Evolutionary conservation across 1,140 invertebrate species (phyloP).

Genomic region (Catajapyx aquilonaris): DNA sequence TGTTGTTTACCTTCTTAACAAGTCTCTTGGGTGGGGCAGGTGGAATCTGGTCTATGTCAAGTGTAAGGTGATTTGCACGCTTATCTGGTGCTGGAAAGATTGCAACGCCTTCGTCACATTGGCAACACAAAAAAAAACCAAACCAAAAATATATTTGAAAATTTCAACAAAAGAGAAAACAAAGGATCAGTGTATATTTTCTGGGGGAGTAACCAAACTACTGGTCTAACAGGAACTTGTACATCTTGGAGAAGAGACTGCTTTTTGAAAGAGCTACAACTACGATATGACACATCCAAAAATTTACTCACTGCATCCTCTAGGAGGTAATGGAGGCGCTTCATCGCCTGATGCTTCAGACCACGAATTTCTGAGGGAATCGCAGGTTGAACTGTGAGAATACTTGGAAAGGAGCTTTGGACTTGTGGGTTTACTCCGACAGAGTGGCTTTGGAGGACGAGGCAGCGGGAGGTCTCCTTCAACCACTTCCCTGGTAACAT

Average conservation of each 20-base stretch:
- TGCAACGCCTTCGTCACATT: conserved; percentile 9
- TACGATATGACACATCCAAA: neutral
- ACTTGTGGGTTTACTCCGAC: conserved; percentile 33
- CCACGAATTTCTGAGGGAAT: conserved; percentile 31
- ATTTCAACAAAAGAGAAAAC: neutral
- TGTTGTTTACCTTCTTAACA: conserved; percentile 22
- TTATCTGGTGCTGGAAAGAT: conserved; percentile 29
- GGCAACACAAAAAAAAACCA: conserved; percentile 8
- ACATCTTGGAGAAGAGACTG: neutral
- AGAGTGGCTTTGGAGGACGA: conserved; percentile 27
- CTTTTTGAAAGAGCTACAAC: conserved; percentile 7
- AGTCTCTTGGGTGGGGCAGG: conserved; percentile 35
- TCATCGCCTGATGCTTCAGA: conserved; percentile 27
- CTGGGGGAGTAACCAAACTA: neutral
- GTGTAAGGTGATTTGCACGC: conserved; percentile 5
- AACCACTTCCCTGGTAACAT: neutral
- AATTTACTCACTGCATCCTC: conserved; percentile 29
- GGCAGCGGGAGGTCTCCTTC: conserved; percentile 2
- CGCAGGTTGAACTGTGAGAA: conserved; percentile 23
- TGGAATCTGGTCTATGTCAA: conserved; percentile 20
- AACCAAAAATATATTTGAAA: too few species aligned
- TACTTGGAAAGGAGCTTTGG: conserved; percentile 30
- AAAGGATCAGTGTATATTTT: neutral
- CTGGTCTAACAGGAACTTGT: neutral
- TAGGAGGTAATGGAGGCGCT: conserved; percentile 34